Evolutionary conservation across 2,888 invertebrate species (phyloP).

Genomic region (Drepana falcataria): DNA sequence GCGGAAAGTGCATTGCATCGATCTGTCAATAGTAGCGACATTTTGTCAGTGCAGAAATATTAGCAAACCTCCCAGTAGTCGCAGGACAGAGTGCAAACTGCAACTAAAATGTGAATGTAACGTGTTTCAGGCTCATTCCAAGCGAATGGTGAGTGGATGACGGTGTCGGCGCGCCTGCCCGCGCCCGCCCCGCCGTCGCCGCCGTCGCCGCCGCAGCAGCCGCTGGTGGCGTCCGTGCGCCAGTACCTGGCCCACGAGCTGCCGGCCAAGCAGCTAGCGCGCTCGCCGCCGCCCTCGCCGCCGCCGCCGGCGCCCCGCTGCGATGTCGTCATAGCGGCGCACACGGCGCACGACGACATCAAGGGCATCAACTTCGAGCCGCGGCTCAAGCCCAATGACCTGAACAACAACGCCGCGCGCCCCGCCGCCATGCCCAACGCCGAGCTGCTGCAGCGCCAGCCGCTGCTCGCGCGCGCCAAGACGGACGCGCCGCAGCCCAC

Average conservation of each 20-base stretch:
- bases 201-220: conserved; percentile 60
- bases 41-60: too few relatives aligned
- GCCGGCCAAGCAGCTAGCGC: conserved; percentile 56
- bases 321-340: conserved; percentile 65
- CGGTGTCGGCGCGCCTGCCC: conserved; percentile 66
- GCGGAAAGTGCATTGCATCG: too few relatives aligned
- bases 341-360: conserved; percentile 65
- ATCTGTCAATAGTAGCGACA: too few relatives aligned
- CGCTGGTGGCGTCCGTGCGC: conserved; percentile 70
- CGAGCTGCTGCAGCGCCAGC: conserved; percentile 75
- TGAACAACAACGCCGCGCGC: conserved; percentile 69
- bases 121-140: conserved; percentile 67
- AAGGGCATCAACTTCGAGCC: conserved; percentile 69
- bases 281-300: conserved; percentile 19
- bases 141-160: conserved; percentile 76
- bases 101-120: conserved; percentile 9
- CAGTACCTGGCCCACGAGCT: conserved; percentile 66
- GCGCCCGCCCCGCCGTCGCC: conserved; percentile 63
- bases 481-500: conserved; percentile 56
- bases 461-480: conserved; percentile 68
- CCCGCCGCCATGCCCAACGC: conserved; percentile 64
- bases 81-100: neutral
- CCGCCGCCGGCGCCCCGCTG: conserved; percentile 36
- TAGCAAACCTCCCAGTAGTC: neutral
- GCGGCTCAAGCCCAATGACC: conserved; percentile 69